Evolutionary conservation across 2,113 vertebrate genomes (phyloP).

Genomic region (Callithrix jacchus): DNA sequence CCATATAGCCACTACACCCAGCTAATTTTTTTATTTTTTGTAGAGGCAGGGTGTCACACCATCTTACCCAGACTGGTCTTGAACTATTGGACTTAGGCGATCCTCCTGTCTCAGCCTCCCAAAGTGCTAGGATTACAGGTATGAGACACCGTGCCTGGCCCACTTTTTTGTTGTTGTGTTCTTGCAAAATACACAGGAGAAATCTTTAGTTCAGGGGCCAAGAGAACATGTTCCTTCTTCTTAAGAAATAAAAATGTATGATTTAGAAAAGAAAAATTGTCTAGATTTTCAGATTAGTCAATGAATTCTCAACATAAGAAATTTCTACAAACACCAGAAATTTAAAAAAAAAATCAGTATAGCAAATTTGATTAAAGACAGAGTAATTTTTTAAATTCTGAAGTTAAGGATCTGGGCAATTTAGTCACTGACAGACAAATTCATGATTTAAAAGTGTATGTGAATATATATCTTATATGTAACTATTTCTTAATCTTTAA

Average conservation of each 20-base stretch:
- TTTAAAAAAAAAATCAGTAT: conserved; percentile 25
- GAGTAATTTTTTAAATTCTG: conserved; percentile 48
- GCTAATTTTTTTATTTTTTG: not conserved
- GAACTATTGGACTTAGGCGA: no score
- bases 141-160: not conserved
- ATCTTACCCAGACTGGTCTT: no score
- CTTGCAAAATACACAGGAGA: not conserved
- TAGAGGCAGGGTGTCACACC: no score
- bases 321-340: conserved; percentile 30
- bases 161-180: not conserved
- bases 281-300: conserved; percentile 19
- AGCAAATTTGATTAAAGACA: conserved; percentile 28
- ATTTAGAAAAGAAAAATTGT: conserved; percentile 16
- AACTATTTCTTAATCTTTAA: not conserved
- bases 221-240: not conserved
- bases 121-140: not conserved
- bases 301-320: conserved; percentile 18
- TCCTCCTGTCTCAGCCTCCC: not conserved
- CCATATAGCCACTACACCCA: no score
- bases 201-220: not conserved
- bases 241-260: conserved; percentile 25
- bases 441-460: not conserved
- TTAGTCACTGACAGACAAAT: not conserved
- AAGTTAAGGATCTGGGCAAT: conserved; percentile 27
- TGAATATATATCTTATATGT: not conserved